Evolutionary conservation across 2,888 invertebrate species (phyloP).

Genomic region (Rambutsinella grinnellia): DNA sequence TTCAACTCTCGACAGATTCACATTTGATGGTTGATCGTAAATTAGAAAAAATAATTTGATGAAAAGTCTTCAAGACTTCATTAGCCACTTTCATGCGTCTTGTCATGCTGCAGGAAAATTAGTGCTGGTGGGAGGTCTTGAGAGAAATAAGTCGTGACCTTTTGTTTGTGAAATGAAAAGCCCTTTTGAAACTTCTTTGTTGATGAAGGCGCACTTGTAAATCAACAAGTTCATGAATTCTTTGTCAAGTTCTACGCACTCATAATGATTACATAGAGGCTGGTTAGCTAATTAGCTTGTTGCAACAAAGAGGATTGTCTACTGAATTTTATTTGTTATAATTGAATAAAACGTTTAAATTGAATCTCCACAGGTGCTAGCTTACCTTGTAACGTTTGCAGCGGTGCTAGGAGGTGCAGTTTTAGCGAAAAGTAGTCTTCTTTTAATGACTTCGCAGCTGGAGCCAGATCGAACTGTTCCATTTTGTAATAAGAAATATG

Average conservation of each 20-base stretch:
- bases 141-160: conserved; percentile 37
- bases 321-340: too few species aligned
- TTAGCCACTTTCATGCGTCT: neutral
- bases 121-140: conserved; percentile 40
- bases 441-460: conserved; percentile 93
- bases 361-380: conserved; percentile 70
- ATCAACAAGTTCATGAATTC: neutral
- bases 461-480: conserved; percentile 80
- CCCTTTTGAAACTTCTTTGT: neutral
- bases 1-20: neutral
- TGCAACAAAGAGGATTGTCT: too few species aligned
- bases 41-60: neutral
- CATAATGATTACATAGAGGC: too few species aligned
- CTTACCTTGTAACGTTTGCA: conserved; percentile 87
- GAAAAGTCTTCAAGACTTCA: neutral
- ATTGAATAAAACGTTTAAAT: conserved; percentile 1
- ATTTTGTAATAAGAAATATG: conserved; percentile 88
- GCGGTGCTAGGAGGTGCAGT: conserved; percentile 89
- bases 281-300: too few species aligned
- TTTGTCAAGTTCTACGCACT: too few species aligned
- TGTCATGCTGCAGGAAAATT: conserved; percentile 17
- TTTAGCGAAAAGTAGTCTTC: conserved; percentile 87
- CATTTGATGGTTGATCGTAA: neutral
- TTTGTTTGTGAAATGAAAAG: conserved; percentile 2
- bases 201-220: neutral